Percentiles rank a stretch among this genome's conserved stretches.
phyloP scores from a whole-genome alignment of 2,113 vertebrate genomes.

The Calyptommatus sinebrachiatus region DNA sequence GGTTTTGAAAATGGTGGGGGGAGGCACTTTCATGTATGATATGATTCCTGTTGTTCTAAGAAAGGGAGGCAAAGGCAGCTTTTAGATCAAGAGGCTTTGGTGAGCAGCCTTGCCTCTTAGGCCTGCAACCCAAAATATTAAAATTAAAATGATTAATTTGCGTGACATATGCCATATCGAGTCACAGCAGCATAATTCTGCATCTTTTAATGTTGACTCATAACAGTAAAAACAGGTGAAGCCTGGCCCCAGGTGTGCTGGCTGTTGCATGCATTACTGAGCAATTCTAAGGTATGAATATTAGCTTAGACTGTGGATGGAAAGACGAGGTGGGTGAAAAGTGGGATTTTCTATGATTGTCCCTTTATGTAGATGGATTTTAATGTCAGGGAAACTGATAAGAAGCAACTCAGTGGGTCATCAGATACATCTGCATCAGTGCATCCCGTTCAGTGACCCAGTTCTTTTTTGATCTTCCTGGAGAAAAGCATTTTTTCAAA shows the following conservation, averaged over 20 bases:
- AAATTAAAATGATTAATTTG: constrained; percentile 30
- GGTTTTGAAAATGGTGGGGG: not conserved
- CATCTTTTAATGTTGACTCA: constrained; percentile 56
- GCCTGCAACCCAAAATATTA: constrained; percentile 1
- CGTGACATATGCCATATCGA: constrained; percentile 12
- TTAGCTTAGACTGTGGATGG: constrained; percentile 31
- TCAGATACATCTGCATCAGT: constrained; percentile 3
- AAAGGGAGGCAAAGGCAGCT: not conserved
- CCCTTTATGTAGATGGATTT: constrained; percentile 18
- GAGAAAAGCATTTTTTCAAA: not conserved
- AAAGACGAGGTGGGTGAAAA: constrained; percentile 35
- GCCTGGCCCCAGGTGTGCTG: constrained; percentile 60
- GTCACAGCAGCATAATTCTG: constrained; percentile 37
- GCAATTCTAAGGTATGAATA: constrained; percentile 56
- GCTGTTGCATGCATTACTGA: constrained; percentile 52
- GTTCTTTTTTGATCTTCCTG: constrained; percentile 33
- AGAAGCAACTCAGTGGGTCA: not conserved
- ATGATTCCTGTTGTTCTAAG: not conserved
- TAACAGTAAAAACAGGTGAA: constrained; percentile 39
- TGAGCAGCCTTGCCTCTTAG: constrained; percentile 20
- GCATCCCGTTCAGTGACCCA: constrained; percentile 30
- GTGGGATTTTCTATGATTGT: not conserved
- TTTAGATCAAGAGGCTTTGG: not conserved
- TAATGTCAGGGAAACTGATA: constrained; percentile 40
- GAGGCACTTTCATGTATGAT: not conserved